Base-by-base conservation (phyloP, 2,888 invertebrate species). In the Rotaria sp. region DNA sequence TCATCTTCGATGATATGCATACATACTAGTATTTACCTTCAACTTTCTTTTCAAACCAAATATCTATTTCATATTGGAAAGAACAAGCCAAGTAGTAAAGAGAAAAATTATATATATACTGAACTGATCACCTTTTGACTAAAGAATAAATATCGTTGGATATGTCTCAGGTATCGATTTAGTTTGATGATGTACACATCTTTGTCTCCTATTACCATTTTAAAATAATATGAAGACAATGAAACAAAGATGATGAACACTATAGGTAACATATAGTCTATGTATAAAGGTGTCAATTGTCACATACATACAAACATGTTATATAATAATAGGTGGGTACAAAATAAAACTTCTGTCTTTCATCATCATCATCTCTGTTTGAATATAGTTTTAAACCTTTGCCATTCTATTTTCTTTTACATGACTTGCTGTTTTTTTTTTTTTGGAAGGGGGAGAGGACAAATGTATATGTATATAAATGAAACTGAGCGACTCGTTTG, bases 51-150 rank as follows among this genome's bases (percentile, higher is more conserved):
- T 67, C 67, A 67, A 35, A 35, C n/a, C 67, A 67, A 67, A 67
- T 67, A 67, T 67, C 35, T 35, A 67, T 67, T 67, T 67, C 67
- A 35, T 67, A 67, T 67, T 67, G 35, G 35, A 67, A 67, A 67
- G 30, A 67, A 67, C 13, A 67, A 30, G 67, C 30, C 30, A 67
- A 30, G 67, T 30, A 67, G 35, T 30, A 67, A 67, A 30, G 35
- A 67, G 13, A 67, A 15, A 52, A 7, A 50, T 18, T 3, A 50
- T 18, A 50, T 4, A 50, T 52, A 52, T 52, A 7, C 52, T 3
- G 24, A 24, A 52, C 52, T 52, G 52, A 52, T 52, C 1, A 52
- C 24, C 3, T 52, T n/a, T 21, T 52, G 7, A 30, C 67, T 11
- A 67, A 35, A 67, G 35, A 67, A 35, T n/a, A 67, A n/a, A 35